A percentile compares a stretch with the other conserved stretches of the same genome.
phyloP scores from a whole-genome alignment of 92 coral and sea anemone genomes.

The Parazoanthus darwini region DNA sequence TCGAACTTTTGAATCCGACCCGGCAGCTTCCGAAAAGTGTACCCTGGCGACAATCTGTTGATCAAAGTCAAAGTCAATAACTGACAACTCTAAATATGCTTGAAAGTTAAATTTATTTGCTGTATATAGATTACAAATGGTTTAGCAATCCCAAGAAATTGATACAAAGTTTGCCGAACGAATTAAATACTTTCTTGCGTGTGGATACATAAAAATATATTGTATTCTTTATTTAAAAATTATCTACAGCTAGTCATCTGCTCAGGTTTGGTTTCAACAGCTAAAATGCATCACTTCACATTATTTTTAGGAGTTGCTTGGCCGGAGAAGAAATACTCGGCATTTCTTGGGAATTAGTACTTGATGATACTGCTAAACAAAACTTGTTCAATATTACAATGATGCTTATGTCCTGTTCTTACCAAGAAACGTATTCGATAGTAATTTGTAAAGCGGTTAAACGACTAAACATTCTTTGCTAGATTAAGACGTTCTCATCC shows the following conservation, averaged over 20 bases:
- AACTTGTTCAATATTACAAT: not conserved
- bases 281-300: not conserved
- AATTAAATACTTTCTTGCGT: constrained; percentile 63
- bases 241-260: constrained; percentile 63
- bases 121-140: constrained; percentile 41
- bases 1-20: too few relatives aligned
- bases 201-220: constrained; percentile 63
- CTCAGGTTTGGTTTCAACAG: not conserved
- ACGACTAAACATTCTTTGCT: too few relatives aligned
- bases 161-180: constrained; percentile 42
- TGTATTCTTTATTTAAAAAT: constrained; percentile 58
- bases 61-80: not conserved
- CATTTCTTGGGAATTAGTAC: not conserved
- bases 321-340: not conserved
- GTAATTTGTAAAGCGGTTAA: not conserved
- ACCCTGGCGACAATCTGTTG: not conserved
- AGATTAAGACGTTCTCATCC: too few relatives aligned
- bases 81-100: not conserved
- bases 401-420: not conserved
- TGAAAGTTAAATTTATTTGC: constrained; percentile 28
- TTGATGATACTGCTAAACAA: not conserved
- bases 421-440: not conserved
- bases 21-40: too few relatives aligned
- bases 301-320: not conserved
- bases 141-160: constrained; percentile 19